Conservation (phyloP, 2,113 vertebrate genomes). For the Pithys albifrons region DNA sequence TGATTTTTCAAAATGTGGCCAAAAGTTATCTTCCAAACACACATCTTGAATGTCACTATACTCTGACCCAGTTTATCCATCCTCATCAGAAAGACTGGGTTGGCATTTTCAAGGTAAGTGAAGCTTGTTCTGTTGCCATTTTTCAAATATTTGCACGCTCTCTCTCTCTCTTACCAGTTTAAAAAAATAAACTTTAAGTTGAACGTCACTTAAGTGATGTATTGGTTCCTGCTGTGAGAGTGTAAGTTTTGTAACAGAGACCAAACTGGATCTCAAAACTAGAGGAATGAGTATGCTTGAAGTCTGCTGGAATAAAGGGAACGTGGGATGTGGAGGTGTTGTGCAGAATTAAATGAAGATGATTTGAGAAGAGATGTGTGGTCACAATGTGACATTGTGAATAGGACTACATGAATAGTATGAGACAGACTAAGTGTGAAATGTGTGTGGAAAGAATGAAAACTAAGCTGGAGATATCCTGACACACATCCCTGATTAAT, state of each 20-base stretch:
- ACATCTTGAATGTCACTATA: slow-evolving; percentile 94
- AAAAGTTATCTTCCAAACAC: slow-evolving; percentile 95
- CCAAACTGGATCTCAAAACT: neutral
- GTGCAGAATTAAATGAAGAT: neutral
- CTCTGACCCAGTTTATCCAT: slow-evolving; percentile 92
- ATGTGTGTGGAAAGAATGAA: neutral
- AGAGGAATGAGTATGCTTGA: neutral
- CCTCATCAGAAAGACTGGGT: slow-evolving; percentile 98
- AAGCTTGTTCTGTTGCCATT: neutral
- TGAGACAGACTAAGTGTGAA: neutral
- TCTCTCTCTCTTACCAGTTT: neutral
- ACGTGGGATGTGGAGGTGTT: neutral
- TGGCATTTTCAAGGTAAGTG: slow-evolving; percentile 95
- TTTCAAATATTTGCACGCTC: neutral
- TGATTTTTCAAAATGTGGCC: slow-evolving; percentile 98
- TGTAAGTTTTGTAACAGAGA: neutral
- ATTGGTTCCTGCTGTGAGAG: neutral
- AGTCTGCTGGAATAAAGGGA: neutral
- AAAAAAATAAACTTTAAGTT: neutral
- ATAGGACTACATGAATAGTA: neutral
- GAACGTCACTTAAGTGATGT: neutral
- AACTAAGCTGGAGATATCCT: neutral
- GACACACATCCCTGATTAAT: neutral
- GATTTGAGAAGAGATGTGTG: neutral
- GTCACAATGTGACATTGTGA: neutral